Evolutionary conservation across 1,140 invertebrate species (phyloP), one percentile per base, ranked within the genome.

Genomic region (Streblospio benedicti): DNA sequence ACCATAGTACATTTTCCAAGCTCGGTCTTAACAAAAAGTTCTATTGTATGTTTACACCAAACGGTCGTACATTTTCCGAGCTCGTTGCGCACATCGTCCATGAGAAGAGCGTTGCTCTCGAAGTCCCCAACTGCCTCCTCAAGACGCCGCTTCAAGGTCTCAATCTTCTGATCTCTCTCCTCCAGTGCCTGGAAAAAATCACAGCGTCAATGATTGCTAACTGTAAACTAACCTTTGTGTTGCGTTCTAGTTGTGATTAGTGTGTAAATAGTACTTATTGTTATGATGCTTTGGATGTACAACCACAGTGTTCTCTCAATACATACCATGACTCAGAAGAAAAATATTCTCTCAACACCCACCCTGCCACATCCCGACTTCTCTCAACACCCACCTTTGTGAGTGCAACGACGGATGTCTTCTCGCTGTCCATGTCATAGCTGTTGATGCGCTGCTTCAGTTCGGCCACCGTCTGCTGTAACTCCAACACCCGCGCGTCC

Each of bases 101-200:
- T 80, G 1, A 85, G 38, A 27, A 73, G 71, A 2, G 83, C 78
- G 68, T 80, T 83, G 49, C 82, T 78, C 38, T 84, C 81, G 64
- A 90, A 83, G 73, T 89, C 85, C 57, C 79, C 75, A 4, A 84
- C 84, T n/a, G 87, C 88, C 67, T 84, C 81, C 25, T 80, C 69
- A 14, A 90, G 73, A 74, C 88, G 84, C 30, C 80, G 79, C 71
- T 87, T 83, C 32, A 91, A 73, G 63, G 85, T 80, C 57, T 79
- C 75, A 58, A 89, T 84, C 75, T 86, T 83, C 52, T 78, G 67
- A 66, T 88, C 85, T 64, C 85, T 79, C 61, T 81, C 80, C 30
- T 78, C 74, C 44, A 85, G 74, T 58, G 82, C 81, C 71, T 84
- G 65, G 35, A 25, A 61, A 57, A 56, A 4, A 59, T 32, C 28